These are phyloP conservation scores for Acromyrmex echinatior DNA, from an alignment of 1,140 invertebrate genomes.

Conservation along the genomic window DNA sequence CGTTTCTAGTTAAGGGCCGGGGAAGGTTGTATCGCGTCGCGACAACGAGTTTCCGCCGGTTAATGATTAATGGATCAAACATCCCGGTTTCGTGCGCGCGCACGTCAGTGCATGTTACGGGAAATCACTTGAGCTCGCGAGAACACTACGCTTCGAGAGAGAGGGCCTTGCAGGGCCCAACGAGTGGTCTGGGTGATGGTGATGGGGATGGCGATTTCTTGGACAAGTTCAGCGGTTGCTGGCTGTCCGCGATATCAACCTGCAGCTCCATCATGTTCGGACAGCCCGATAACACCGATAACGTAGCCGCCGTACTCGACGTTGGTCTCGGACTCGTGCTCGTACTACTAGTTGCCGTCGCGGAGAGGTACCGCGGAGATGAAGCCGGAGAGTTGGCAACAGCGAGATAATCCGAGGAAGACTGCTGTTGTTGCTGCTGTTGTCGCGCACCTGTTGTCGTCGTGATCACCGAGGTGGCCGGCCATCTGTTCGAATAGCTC, in stretches of 20 bases:
- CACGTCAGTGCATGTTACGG: conserved; percentile 22
- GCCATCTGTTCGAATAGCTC: conserved; percentile 83
- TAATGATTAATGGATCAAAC: conserved; percentile 24
- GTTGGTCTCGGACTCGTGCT: conserved; percentile 84
- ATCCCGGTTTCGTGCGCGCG: conserved; percentile 18
- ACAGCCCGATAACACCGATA: conserved; percentile 80
- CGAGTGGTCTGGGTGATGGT: conserved; percentile 89
- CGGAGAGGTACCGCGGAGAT: conserved; percentile 83
- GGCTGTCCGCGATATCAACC: conserved; percentile 93
- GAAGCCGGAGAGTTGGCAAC: conserved; percentile 82
- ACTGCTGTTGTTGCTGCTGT: conserved; percentile 79
- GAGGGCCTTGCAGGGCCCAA: conserved; percentile 86
- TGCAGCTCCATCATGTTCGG: conserved; percentile 91
- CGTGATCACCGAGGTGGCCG: conserved; percentile 84
- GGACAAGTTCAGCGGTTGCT: conserved; percentile 94
- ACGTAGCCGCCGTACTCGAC: conserved; percentile 83
- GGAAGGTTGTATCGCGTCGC: conserved; percentile 47
- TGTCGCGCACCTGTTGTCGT: conserved; percentile 84
- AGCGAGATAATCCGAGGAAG: conserved; percentile 81
- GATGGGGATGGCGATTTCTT: conserved; percentile 95
- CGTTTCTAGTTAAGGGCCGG: conserved; percentile 43
- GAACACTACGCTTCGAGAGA: conserved; percentile 88
- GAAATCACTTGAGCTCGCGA: conserved; percentile 48
- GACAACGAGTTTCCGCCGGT: conserved; percentile 47
- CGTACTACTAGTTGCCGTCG: conserved; percentile 82